Evolutionary conservation across 2,888 invertebrate species (phyloP).

Genomic region (Dysmachus trigonus): DNA sequence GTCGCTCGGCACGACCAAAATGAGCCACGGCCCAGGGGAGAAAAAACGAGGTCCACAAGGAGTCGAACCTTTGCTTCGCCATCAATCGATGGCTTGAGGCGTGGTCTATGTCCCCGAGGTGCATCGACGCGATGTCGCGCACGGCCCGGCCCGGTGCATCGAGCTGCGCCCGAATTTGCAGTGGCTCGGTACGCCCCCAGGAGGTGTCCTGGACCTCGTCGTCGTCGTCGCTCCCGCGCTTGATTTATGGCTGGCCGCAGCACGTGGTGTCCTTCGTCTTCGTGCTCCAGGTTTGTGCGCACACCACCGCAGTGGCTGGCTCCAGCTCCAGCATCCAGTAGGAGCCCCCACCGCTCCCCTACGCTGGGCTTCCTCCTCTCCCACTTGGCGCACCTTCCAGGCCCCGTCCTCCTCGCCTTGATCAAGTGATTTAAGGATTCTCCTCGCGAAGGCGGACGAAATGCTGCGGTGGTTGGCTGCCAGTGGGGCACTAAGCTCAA

Average conservation of each 20-base stretch:
- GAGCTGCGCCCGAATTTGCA: not conserved
- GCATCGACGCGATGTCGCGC: not conserved
- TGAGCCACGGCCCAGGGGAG: not conserved
- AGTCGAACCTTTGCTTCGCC: slow-evolving; percentile 11
- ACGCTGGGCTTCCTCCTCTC: not conserved
- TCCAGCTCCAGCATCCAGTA: not conserved
- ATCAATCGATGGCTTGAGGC: slow-evolving; percentile 27
- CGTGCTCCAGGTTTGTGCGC: not conserved
- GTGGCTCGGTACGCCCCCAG: slow-evolving; percentile 6
- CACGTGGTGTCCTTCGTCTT: slow-evolving; percentile 29
- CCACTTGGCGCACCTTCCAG: not conserved
- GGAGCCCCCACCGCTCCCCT: not conserved
- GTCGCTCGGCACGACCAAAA: not conserved
- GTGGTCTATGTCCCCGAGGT: not conserved
- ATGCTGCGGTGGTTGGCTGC: not conserved
- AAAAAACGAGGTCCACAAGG: not conserved
- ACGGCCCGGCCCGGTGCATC: not conserved
- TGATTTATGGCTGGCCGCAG: not conserved
- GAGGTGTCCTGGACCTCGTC: slow-evolving; percentile 18
- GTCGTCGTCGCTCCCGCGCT: not conserved
- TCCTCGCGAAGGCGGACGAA: not conserved
- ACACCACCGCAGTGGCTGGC: not conserved
- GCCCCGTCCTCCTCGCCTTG: not conserved
- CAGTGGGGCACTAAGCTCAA: not conserved
- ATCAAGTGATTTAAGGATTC: slow-evolving; percentile 15